Conservation (phyloP, 2,113 vertebrate genomes). For the Perca schrenkii region DNA sequence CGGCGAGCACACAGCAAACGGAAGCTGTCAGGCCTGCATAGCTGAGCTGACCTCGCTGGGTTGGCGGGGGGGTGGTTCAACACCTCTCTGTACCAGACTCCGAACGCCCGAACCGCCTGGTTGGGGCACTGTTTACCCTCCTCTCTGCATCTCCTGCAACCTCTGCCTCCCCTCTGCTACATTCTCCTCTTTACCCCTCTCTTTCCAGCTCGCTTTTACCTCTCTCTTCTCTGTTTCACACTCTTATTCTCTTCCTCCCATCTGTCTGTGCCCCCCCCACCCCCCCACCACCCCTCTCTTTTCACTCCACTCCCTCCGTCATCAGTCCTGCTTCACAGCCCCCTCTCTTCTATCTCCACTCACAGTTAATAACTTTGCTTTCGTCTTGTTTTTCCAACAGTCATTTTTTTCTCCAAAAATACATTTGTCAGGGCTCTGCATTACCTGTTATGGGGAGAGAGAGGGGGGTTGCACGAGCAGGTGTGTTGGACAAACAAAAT, state of each 20-base stretch:
- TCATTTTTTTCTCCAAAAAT: slow-evolving; percentile 49
- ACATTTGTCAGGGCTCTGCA: slow-evolving; percentile 65
- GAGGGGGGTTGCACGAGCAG: background rate
- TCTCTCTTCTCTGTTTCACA: slow-evolving; percentile 46
- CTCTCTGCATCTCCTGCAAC: slow-evolving; percentile 84
- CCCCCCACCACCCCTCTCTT: background rate
- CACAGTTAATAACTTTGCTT: slow-evolving; percentile 74
- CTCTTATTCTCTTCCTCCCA: slow-evolving; percentile 50
- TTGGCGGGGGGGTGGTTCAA: slow-evolving; percentile 39
- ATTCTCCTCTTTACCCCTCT: slow-evolving; percentile 68
- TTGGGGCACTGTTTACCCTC: slow-evolving; percentile 90
- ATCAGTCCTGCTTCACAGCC: slow-evolving; percentile 60
- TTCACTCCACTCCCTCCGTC: slow-evolving; percentile 55
- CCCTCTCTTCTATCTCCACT: slow-evolving; percentile 64
- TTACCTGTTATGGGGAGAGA: slow-evolving; percentile 68
- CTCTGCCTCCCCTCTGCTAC: slow-evolving; percentile 76
- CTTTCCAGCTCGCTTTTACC: slow-evolving; percentile 20
- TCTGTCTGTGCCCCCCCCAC: slow-evolving; percentile 19
- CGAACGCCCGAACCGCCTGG: slow-evolving; percentile 79
- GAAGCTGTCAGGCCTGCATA: slow-evolving; percentile 92
- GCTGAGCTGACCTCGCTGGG: slow-evolving; percentile 89
- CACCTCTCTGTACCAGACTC: slow-evolving; percentile 90
- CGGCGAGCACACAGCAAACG: slow-evolving; percentile 90
- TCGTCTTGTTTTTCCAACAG: slow-evolving; percentile 65
- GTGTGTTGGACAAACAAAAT: slow-evolving; percentile 61